A percentile compares a stretch with the other conserved stretches of the same genome.
These are phyloP conservation scores for Zaprionus tsacasi DNA, from an alignment of 1,140 invertebrate genomes.

Conservation along the genomic window DNA sequence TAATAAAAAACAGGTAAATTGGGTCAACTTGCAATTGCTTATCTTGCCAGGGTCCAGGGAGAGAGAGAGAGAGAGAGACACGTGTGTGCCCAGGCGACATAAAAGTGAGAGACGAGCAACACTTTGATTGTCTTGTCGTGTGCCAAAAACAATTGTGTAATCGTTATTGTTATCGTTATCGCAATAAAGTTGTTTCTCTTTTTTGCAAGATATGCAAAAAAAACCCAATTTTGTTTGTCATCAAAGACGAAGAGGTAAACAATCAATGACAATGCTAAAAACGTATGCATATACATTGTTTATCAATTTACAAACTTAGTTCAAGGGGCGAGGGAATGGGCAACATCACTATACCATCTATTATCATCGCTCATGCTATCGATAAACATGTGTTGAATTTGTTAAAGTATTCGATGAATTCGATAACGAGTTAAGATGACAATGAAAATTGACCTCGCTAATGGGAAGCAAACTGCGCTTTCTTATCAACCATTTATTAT, in stretches of 20 bases:
- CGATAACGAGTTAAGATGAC: neutral
- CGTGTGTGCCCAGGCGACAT: neutral
- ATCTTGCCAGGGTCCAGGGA: neutral
- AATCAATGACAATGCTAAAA: neutral
- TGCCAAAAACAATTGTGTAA: constrained; percentile 5
- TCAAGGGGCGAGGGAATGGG: neutral
- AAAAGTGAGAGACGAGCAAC: neutral
- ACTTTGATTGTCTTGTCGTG: neutral
- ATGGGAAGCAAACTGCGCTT: neutral
- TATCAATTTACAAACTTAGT: constrained; percentile 31
- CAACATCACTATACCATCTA: constrained; percentile 6
- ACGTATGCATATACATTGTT: constrained; percentile 18
- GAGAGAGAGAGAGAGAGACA: neutral
- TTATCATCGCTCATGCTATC: constrained; percentile 10
- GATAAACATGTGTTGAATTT: constrained; percentile 6
- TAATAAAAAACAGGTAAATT: constrained; percentile 40
- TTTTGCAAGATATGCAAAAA: constrained; percentile 38
- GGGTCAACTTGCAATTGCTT: constrained; percentile 27
- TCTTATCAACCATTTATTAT: neutral
- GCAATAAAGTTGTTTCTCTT: constrained; percentile 3
- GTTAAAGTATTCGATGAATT: neutral
- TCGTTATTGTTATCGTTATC: constrained; percentile 14
- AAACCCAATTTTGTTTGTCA: neutral
- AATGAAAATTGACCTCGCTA: neutral
- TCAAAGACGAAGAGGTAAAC: neutral